A percentile compares a stretch with the other conserved stretches of the same genome.
Evolutionary conservation across 2,888 invertebrate genomes (phyloP).

Genomic region (Pharmacophagus antenor): DNA sequence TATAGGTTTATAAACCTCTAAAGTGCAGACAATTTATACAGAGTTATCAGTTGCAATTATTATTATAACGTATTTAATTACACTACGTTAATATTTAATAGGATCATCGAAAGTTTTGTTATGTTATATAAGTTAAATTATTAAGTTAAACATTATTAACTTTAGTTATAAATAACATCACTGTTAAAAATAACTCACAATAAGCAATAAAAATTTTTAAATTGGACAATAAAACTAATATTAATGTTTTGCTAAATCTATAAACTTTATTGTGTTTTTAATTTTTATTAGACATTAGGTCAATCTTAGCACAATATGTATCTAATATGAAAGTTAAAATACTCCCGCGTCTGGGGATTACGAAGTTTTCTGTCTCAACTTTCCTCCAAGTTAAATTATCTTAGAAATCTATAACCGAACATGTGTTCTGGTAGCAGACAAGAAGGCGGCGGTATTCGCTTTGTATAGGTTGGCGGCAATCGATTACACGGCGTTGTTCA

Average conservation of each 20-base stretch:
- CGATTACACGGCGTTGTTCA: conserved; percentile 61
- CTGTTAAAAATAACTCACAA: no score
- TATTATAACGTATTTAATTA: no score
- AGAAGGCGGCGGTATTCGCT: conserved; percentile 40
- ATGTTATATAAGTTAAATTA: no score
- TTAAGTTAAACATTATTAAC: no score
- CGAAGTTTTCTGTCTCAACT: conserved; percentile 51
- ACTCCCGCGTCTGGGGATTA: conserved; percentile 54
- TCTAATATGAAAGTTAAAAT: conserved; percentile 57
- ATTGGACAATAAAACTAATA: not conserved
- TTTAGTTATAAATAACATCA: no score
- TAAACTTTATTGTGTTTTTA: conserved; percentile 35
- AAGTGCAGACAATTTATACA: not conserved
- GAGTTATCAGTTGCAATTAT: no score
- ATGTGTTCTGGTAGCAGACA: conserved; percentile 37
- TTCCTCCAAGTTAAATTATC: conserved; percentile 43
- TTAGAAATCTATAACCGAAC: conserved; percentile 33
- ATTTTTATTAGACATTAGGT: conserved; percentile 48
- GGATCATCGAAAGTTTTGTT: no score
- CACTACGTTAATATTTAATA: no score
- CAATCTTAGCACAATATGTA: conserved; percentile 49
- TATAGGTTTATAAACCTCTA: no score
- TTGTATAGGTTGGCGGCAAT: conserved; percentile 42
- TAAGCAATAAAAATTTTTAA: no score
- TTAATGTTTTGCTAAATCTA: not conserved